Evolutionary conservation across 2,888 invertebrate species (phyloP), one percentile per base, ranked within the genome.

Genomic region (Chaetogeoica ovagalla): DNA sequence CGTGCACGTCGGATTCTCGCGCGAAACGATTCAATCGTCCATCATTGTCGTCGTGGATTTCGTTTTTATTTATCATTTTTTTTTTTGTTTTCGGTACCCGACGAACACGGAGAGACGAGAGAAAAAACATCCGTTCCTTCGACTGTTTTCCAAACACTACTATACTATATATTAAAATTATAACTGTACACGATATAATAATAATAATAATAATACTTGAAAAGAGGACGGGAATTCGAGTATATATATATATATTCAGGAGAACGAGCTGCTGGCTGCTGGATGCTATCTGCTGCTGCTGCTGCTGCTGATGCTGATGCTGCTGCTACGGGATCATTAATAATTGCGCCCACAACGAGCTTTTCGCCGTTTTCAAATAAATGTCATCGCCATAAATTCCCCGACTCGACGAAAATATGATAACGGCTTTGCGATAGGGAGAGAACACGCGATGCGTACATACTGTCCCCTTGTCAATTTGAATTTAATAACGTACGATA

Each of bases 341-440:
- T 77, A 77, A 77, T 77, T 77, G 60, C 37, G 52, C 60, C 52
- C 30, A 30, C 30, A 30, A 62, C 77, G 77, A 69, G 77, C 77
- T 69, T 77, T 77, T 69, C 77, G 69, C 69, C 69, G 69, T 77
- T 77, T 77, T 77, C 77, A 69, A 77, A 77, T 77, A 77, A 77
- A 77, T 60, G 77, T 77, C 77, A 77, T 69, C 77, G 69, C 69
- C 77, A 69, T 77, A 77, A 77, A 77, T 77, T 77, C 62, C 37
- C 52, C 69, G 30, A 39, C 68, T 76, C 76, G 76, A 43, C 76
- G 68, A 62, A 77, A 77, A 77, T 77, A 77, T 52, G 69, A 77
- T 77, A 62, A 69, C 69, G 60, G 77, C 60, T 77, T 77, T 62
- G 21, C 11, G 62, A 48, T 8, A 23, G 21, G 2, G n/a, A 37